Percentiles rank a stretch among this genome's conserved stretches.
phyloP scores from a whole-genome alignment of 2,888 invertebrate species.

The Dimorphilus gyrociliatus region DNA sequence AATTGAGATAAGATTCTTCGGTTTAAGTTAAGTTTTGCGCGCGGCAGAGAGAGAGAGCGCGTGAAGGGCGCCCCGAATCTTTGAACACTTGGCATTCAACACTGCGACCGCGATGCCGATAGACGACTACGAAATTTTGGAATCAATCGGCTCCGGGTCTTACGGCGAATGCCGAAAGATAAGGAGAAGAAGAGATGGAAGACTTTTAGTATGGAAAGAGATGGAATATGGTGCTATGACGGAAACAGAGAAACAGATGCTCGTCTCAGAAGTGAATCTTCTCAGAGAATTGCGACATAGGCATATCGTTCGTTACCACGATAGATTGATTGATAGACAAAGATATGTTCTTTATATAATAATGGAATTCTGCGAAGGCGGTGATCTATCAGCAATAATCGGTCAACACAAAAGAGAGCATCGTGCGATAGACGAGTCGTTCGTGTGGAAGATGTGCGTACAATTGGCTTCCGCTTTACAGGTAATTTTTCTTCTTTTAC shows the following conservation, averaged over 20 bases:
- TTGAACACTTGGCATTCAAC: too few relatives aligned
- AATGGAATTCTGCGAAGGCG: slow-evolving; percentile 49
- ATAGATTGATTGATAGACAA: slow-evolving; percentile 45
- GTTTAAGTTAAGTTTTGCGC: too few relatives aligned
- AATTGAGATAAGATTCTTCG: too few relatives aligned
- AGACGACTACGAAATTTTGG: slow-evolving; percentile 45
- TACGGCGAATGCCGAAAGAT: slow-evolving; percentile 49
- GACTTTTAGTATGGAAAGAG: slow-evolving; percentile 47
- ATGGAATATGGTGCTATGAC: slow-evolving; percentile 45
- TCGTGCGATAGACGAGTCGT: slow-evolving; percentile 44
- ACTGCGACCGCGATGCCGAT: slow-evolving; percentile 26
- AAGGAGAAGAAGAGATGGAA: slow-evolving; percentile 42
- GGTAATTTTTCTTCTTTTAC: too few relatives aligned
- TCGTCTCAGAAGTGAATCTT: slow-evolving; percentile 45
- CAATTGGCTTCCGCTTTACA: too few relatives aligned
- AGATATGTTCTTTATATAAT: slow-evolving; percentile 47
- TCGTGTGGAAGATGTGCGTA: slow-evolving; percentile 48
- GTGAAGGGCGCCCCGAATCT: too few relatives aligned
- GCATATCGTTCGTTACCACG: slow-evolving; percentile 46
- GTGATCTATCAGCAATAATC: slow-evolving; percentile 45
- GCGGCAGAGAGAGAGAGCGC: too few relatives aligned
- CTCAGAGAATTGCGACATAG: slow-evolving; percentile 44
- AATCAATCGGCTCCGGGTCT: slow-evolving; percentile 45
- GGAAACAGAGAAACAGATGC: slow-evolving; percentile 43
- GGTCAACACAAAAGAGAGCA: slow-evolving; percentile 38